phyloP scores from a whole-genome alignment of 2,797 vertebrate species.

The Natrix natrix region DNA sequence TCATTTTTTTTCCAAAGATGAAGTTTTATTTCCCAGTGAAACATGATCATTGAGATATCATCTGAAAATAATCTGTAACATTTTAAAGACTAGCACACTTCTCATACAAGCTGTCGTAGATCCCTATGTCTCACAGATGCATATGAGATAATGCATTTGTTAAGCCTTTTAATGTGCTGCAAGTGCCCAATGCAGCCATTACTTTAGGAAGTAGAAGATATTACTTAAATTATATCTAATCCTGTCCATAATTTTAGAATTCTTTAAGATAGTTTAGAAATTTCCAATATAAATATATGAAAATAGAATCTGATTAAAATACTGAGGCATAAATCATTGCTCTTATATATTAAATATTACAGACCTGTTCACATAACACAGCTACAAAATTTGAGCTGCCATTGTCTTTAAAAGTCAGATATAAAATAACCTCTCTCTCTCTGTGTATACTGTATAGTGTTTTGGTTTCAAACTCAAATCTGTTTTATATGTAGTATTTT shows the following conservation, averaged over 20 bases:
- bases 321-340: background rate
- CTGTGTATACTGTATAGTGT: background rate
- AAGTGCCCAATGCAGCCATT: background rate
- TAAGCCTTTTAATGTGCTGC: background rate
- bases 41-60: constrained; percentile 5
- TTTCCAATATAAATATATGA: background rate
- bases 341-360: background rate
- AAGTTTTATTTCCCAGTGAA: constrained; percentile 36
- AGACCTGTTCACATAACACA: background rate
- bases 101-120: background rate
- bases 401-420: background rate
- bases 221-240: background rate
- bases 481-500: constrained; percentile 12
- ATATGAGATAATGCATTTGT: background rate
- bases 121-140: background rate
- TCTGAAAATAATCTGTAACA: background rate
- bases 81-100: background rate
- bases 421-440: background rate
- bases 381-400: background rate
- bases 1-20: background rate
- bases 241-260: background rate
- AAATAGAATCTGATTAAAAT: background rate
- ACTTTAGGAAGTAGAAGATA: background rate
- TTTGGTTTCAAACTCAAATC: background rate
- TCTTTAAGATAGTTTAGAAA: background rate